Conservation (phyloP, 2,797 vertebrate species). For the Mus minutoides region DNA sequence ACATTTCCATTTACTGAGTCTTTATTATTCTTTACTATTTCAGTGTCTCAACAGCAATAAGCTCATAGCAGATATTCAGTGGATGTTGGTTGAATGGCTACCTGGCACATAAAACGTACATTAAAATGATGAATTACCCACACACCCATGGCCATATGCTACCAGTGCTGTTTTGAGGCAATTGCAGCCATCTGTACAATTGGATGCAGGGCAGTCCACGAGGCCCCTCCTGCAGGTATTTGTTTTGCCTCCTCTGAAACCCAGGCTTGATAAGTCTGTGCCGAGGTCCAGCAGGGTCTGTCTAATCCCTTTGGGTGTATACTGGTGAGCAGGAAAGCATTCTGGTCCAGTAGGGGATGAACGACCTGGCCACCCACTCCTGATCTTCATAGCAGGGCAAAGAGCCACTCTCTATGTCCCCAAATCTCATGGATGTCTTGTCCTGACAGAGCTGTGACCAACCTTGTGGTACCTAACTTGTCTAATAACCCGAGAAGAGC, state of each 20-base stretch:
- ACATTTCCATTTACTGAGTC: not conserved
- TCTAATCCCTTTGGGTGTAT: not conserved
- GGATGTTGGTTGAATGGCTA: not conserved
- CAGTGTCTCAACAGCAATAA: not conserved
- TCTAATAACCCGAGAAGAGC: not conserved
- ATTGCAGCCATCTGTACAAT: not conserved
- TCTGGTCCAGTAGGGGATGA: not conserved
- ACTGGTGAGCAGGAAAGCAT: not conserved
- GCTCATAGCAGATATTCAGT: not conserved
- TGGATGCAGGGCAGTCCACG: not conserved
- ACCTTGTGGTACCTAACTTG: not conserved
- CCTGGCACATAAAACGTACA: not conserved
- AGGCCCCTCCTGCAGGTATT: not conserved
- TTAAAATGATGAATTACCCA: constrained; percentile 26
- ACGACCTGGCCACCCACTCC: not conserved
- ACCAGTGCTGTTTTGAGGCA: not conserved
- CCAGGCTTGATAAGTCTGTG: accelerated
- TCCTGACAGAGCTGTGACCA: not conserved
- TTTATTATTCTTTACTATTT: not conserved
- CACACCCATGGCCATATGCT: not conserved
- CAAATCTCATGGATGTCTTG: not conserved
- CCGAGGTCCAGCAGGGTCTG: not conserved
- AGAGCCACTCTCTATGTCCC: not conserved
- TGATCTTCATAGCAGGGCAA: not conserved
- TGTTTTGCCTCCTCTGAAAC: not conserved